A percentile compares a stretch with the other conserved stretches of the same genome.
Evolutionary conservation across 1,140 invertebrate species (phyloP).

Genomic region (Melanaphis sacchari): DNA sequence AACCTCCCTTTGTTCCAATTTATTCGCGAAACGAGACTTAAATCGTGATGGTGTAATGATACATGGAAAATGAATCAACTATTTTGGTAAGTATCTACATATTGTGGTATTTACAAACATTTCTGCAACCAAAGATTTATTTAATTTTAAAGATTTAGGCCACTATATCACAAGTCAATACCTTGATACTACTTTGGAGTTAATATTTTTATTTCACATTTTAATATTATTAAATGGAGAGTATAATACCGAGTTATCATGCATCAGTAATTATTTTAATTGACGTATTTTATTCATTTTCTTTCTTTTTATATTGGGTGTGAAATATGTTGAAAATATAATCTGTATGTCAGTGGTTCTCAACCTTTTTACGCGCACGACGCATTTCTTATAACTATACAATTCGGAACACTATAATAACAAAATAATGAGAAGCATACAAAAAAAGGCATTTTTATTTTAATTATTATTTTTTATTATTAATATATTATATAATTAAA

Average conservation of each 20-base stretch:
- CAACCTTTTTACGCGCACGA: too few species aligned
- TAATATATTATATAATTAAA: too few species aligned
- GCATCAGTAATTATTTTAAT: background rate
- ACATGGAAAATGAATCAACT: background rate
- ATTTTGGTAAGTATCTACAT: background rate
- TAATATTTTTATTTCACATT: background rate
- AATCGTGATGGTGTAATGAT: background rate
- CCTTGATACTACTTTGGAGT: background rate
- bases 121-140: background rate
- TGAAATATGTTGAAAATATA: background rate
- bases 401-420: too few species aligned
- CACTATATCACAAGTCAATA: background rate
- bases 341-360: too few species aligned
- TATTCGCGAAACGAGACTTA: background rate
- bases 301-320: background rate
- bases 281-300: background rate
- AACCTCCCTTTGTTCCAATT: background rate
- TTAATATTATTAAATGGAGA: background rate
- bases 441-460: too few species aligned
- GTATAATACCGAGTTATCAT: background rate
- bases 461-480: too few species aligned
- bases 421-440: too few species aligned
- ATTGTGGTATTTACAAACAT: background rate
- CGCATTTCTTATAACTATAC: too few species aligned
- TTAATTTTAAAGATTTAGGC: background rate